Evolutionary conservation across 2,888 invertebrate genomes (phyloP), one percentile per base, ranked within the genome.

Genomic region (Zygaena filipendulae): DNA sequence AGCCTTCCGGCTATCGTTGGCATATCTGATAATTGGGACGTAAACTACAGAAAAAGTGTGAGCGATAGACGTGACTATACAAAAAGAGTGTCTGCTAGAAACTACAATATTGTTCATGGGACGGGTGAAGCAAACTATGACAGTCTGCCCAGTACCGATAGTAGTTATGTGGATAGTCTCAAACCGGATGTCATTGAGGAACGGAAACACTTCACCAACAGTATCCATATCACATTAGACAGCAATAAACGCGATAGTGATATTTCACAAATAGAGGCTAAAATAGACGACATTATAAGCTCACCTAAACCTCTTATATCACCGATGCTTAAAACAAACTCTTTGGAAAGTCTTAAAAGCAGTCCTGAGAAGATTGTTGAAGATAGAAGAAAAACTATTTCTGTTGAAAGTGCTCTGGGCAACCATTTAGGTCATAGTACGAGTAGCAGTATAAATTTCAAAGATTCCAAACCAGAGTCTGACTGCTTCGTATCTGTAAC

Each of bases 261-360:
- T 39, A 81, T 81, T 43, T 81, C 81, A 30, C 72, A 80, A 45
- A 81, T 81, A 49, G 81, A 81, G 55, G 81, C 81, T 53, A 81
- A 81, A 53, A 81, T 81, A 32, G 81, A 81, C 53, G 79, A 77
- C 50, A 81, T 81, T 47, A 81, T 81, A 45, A 79, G 80, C 47
- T 79, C 79, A 7, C 80, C 81, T 39, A 81, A 80, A 47, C 80
- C 81, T 35, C 59, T 80, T 33, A 70, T 77, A 43, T 55, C 74
- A 35, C 66, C 75, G 55, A 71, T 74, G 61, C 66, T 75, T 56
- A 80, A 80, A 47, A 74, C 79, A 47, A 81, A 59, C 57, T 84
- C 84, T 31, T 64, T 84, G 53, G 84, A 84, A 55, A 84, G 84
- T 45, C 70, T 84, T 42, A 82, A 83, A 45, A 80, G 83, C 52